Evolutionary conservation across 2,888 invertebrate genomes (phyloP), one percentile per base, ranked within the genome.

Genomic region (Coenonympha arcania): DNA sequence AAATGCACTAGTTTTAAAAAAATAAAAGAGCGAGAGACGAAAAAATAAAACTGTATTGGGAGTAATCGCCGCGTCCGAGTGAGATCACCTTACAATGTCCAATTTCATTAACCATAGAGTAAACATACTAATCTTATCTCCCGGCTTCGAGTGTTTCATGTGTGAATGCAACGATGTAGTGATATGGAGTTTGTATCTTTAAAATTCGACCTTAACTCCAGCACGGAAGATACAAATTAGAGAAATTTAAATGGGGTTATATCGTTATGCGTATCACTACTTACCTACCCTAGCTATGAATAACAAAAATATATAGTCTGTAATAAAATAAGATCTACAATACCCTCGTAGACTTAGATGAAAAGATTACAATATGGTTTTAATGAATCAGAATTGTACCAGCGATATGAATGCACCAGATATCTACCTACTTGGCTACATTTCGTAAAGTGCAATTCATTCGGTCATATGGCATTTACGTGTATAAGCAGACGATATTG

Each of bases 101-200:
- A 47, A 60, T 57, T 62, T 60, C 61, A 62, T 63, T 62, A 63
- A 54, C 50, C 47, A 53, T 48, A 55, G 49, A 19, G 54, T 56
- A 55, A 59, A 57, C 54, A 40, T 50, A 55, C 53, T 59, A 57
- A 62, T 63, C 62, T 63, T 61, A 63, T 63, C 62, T 51, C 26
- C 34, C 45, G 33, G 34, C 28, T 46, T 36, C 16, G 30, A 22
- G 37, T 41, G 44, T 24, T 41, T 37, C 11, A 40, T 41, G 44
- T 24, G 41, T 37, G 15, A 40, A 26, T 16, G 26, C 31, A 48
- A 43, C 36, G 16, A 34, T 13, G 30, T 44, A 30, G 28, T 30
- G 8, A 18, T 16, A 1, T 2, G 30, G 39, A 15, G 11, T 13
- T 15, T 19, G 5, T 13, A 8, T 15, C 13, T 26, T 11, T 5